Evolutionary conservation across 2,113 vertebrate genomes (phyloP), one percentile per base, ranked within the genome.

Genomic region (Phainopepla nitens): DNA sequence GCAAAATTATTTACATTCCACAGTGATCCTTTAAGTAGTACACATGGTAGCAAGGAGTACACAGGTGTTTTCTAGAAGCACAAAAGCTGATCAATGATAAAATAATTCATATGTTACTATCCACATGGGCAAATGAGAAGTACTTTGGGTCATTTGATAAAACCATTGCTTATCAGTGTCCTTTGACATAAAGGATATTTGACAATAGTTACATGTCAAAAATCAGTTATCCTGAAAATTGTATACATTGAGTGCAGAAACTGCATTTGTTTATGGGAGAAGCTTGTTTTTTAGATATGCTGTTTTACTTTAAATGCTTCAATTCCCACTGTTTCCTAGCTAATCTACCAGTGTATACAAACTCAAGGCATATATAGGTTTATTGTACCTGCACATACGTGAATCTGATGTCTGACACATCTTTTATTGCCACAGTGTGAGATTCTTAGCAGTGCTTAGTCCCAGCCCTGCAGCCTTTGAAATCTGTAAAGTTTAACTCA

Each of bases 61-160:
- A 39, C 21, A 31, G 22, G 22, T 39, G 49, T 75, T 95, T 91
- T 88, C 79, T 91, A 72, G 76, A 80, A 78, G 71, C 87, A 65
- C 62, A 68, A 54, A 42, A 95, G 78, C 64, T 93, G 68, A 72
- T 90, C 42, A 87, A 0, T 56, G 50, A 44, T 77, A 41, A 93
- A 91, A 50, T 85, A 94, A 50, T 79, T 66, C 11, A 11, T 64
- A 4, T 57, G 20, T 82, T 81, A 21, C 36, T 92, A 9, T 92
- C 57, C 49, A 62, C 31, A 44, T 10, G 8, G 44, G n/a, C 19
- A 61, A 33, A 83, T 36, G 42, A 76, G 41, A 70, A 68, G 31
- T 41, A 25, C 20, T 66, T 70, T 14, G 28, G 16, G 72, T 87
- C 24, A 7, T 50, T 87, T 86, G 60, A 54, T 45, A 89, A 73